These are phyloP conservation scores for Halisarca cf. caerulea DNA, from an alignment of 37 sponge, comb jelly and placozoan genomes.

Conservation along the genomic window DNA sequence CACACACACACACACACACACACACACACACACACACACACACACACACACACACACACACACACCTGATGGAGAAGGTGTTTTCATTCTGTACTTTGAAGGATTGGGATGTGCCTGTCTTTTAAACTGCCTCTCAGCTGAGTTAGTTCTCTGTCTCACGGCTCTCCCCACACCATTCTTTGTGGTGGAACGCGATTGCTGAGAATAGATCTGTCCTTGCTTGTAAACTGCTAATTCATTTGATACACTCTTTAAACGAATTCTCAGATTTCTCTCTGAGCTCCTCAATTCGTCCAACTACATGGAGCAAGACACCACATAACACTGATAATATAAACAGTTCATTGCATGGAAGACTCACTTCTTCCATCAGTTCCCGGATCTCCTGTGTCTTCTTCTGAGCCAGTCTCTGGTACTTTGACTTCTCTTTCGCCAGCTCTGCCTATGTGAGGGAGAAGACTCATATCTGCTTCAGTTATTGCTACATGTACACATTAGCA, in stretches of 20 bases:
- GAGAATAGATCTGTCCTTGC: background rate
- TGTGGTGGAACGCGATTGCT: background rate
- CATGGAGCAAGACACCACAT: background rate
- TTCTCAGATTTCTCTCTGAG: slow-evolving; percentile 64
- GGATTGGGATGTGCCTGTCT: background rate
- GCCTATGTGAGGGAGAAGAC: slow-evolving; percentile 28
- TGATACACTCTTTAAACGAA: slow-evolving; percentile 78
- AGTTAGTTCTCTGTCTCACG: slow-evolving; percentile 12
- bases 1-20: background rate
- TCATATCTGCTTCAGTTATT: too few species aligned
- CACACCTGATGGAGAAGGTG: slow-evolving; percentile 43
- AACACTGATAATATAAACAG: background rate
- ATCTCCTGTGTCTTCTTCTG: slow-evolving; percentile 71
- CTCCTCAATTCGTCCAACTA: slow-evolving; percentile 77
- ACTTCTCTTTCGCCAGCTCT: slow-evolving; percentile 67
- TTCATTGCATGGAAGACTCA: background rate
- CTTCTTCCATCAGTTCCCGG: slow-evolving; percentile 69
- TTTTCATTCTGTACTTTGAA: slow-evolving; percentile 29
- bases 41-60: background rate
- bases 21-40: background rate
- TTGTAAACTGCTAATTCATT: slow-evolving; percentile 80
- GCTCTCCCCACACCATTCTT: background rate
- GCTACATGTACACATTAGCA: too few species aligned
- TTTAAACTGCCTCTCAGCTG: slow-evolving; percentile 7
- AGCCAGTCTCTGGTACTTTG: slow-evolving; percentile 67